Percentiles rank a stretch among this genome's conserved stretches.
Conservation (phyloP, 1,140 invertebrate genomes). For the Danaus plexippus region DNA sequence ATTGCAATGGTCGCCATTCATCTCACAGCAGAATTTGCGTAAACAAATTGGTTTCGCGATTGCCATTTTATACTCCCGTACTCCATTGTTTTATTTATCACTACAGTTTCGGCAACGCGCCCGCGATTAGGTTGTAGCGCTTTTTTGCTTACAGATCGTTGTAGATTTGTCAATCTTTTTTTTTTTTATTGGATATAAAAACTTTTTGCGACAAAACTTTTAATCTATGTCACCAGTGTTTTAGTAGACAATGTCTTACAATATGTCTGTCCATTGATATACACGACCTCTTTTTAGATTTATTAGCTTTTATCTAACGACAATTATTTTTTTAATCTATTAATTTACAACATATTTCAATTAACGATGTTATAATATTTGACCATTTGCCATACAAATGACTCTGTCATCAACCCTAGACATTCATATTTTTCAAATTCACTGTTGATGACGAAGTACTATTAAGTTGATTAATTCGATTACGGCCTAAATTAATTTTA, state of each 20-base stretch:
- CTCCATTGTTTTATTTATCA: slow-evolving; percentile 71
- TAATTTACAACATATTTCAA: too few relatives aligned
- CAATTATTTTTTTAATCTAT: too few relatives aligned
- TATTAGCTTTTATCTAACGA: too few relatives aligned
- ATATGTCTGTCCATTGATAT: too few relatives aligned
- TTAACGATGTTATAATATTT: slow-evolving; percentile 25
- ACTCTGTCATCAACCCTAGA: slow-evolving; percentile 48
- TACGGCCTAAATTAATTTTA: too few relatives aligned
- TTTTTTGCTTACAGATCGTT: slow-evolving; percentile 64
- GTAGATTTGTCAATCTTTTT: slow-evolving; percentile 59
- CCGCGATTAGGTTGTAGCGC: slow-evolving; percentile 63
- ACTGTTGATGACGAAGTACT: slow-evolving; percentile 28
- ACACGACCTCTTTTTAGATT: too few relatives aligned
- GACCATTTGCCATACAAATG: slow-evolving; percentile 48
- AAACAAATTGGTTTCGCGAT: slow-evolving; percentile 72
- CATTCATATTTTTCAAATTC: slow-evolving; percentile 53
- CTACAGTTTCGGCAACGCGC: slow-evolving; percentile 58
- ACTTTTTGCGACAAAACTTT: too few relatives aligned
- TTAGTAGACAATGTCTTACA: too few relatives aligned
- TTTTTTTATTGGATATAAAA: too few relatives aligned
- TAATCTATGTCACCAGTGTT: too few relatives aligned
- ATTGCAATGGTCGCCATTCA: slow-evolving; percentile 68
- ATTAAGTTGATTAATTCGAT: slow-evolving; percentile 38
- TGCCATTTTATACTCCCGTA: slow-evolving; percentile 70
- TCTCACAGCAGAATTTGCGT: slow-evolving; percentile 71